These are phyloP conservation scores for Struthio camelus DNA, from an alignment of 2,113 vertebrate species.

Conservation along the genomic window DNA sequence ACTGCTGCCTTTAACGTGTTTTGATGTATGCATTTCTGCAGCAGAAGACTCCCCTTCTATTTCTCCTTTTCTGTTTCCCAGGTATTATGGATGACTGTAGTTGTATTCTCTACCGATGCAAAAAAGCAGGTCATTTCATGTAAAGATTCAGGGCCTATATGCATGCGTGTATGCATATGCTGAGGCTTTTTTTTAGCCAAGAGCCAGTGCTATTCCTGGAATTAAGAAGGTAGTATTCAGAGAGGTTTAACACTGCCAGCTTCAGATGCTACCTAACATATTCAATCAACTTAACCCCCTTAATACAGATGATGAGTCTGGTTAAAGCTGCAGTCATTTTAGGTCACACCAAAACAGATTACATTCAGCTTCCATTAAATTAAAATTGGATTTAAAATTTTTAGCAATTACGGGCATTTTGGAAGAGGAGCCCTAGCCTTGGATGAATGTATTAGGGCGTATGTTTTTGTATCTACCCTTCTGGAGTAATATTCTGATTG, in stretches of 20 bases:
- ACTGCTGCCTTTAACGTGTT: background rate
- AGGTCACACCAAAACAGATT: background rate
- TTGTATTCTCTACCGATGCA: background rate
- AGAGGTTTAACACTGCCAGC: background rate
- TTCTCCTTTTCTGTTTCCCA: background rate
- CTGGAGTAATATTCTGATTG: background rate
- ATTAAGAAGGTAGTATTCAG: background rate
- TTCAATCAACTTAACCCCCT: slow-evolving; percentile 51
- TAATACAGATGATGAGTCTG: background rate
- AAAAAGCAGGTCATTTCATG: background rate
- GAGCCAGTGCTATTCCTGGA: background rate
- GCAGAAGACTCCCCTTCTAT: background rate
- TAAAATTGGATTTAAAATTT: background rate
- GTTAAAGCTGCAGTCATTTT: slow-evolving; percentile 4
- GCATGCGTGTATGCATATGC: rapidly evolving
- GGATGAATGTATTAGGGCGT: background rate
- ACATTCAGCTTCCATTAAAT: background rate
- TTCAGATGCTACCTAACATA: background rate
- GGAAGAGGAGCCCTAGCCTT: background rate
- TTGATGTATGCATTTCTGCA: background rate
- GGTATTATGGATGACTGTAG: background rate
- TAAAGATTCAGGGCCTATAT: background rate
- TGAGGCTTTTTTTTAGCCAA: background rate
- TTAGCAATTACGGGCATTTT: background rate
- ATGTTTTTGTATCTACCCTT: background rate